A percentile compares a stretch with the other conserved stretches of the same genome.
Evolutionary conservation across 1,140 invertebrate genomes (phyloP).

Genomic region (Colletes latitarsis): DNA sequence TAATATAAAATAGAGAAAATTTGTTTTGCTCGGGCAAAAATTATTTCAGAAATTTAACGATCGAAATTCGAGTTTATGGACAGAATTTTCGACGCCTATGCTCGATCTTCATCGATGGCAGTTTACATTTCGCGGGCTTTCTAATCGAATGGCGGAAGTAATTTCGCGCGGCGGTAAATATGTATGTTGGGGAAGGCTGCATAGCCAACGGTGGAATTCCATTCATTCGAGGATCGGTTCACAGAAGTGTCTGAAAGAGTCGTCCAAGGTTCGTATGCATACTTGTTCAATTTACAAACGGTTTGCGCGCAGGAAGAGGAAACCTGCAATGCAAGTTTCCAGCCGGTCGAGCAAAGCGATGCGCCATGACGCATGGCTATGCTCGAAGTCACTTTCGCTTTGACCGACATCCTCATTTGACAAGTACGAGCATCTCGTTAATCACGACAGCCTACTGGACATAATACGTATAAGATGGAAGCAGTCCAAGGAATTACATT

Average conservation of each 20-base stretch:
- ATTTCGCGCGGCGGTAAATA: background rate
- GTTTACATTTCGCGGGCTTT: background rate
- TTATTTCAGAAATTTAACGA: background rate
- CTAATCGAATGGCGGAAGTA: background rate
- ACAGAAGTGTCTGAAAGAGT: background rate
- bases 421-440: slow-evolving; percentile 20
- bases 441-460: background rate
- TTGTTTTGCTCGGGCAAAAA: background rate
- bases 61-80: background rate
- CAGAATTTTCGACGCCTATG: no score
- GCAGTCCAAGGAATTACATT: no score
- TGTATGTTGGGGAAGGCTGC: background rate
- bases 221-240: slow-evolving; percentile 2
- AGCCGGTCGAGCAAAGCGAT: slow-evolving; percentile 49
- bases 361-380: slow-evolving; percentile 43
- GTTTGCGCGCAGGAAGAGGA: slow-evolving; percentile 48
- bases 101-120: background rate
- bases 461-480: no score
- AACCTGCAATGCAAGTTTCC: slow-evolving; percentile 32
- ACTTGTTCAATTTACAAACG: slow-evolving; percentile 15
- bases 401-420: slow-evolving; percentile 15
- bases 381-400: slow-evolving; percentile 57
- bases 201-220: background rate
- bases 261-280: background rate
- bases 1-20: background rate